Evolutionary conservation across 1,140 invertebrate genomes (phyloP), one percentile per base, ranked within the genome.

Genomic region (Drosophila biarmipes): DNA sequence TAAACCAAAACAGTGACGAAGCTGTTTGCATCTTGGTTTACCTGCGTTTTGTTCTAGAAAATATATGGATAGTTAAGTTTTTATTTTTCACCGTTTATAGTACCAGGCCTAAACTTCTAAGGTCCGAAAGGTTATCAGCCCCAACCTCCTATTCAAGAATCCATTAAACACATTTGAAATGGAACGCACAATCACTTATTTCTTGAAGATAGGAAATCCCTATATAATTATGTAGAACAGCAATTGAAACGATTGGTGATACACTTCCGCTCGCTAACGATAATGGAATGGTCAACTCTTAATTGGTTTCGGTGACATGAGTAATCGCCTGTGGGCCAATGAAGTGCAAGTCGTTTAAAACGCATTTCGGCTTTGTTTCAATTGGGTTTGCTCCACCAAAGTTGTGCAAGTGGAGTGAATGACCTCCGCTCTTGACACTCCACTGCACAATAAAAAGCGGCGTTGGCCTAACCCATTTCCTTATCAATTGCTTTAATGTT

Each of bases 331-430:
- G 21, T 10, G 24, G 29, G 24, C 24, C 24, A 48, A 5, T 17
- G 24, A n/a, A 54, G 67, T 56, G 45, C 14, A 37, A 56, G 31
- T 29, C 55, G 29, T 52, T 75, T 53, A 31, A 52, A 75, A 53
- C 72, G 72, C 71, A 75, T 48, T 75, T 66, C 2, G 31, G 24
- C 72, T 57, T 75, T 74, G 71, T 75, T 75, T 37, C 24, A 31
- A 14, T 15, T 49, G 56, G 37, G 56, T 62, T 53, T 37, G 21
- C 52, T n/a, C 52, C 35, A 37, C 35, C 38, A 27, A 45, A 35
- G 53, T 61, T 55, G 29, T 29, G 2, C 59, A 43, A 29, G 19
- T 19, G 10, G 15, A 52, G 68, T 59, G 61, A 75, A 75, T 67
- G 72, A 75, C 62, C 72, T 27, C 31, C 34, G 40, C 4, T 37